A percentile compares a stretch with the other conserved stretches of the same genome.
phyloP scores from a whole-genome alignment of 2,888 invertebrate species.

The Sarcophaga carnaria region DNA sequence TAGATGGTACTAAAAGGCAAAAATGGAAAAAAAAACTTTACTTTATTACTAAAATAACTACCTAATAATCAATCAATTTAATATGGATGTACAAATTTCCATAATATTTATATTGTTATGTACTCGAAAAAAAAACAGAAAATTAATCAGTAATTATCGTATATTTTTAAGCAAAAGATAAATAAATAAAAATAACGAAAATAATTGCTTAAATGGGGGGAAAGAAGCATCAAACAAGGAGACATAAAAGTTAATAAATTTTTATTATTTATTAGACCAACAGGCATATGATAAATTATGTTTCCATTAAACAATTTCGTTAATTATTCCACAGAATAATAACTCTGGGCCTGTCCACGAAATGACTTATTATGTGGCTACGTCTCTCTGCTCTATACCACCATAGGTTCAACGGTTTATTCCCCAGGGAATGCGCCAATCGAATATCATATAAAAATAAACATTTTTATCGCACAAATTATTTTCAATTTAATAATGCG shows the following conservation, averaged over 20 bases:
- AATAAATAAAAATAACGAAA: no score
- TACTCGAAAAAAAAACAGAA: not conserved
- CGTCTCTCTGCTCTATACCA: no score
- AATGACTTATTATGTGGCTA: not conserved
- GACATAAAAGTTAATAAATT: not conserved
- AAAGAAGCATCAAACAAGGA: not conserved
- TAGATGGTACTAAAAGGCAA: no score
- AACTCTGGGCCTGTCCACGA: not conserved
- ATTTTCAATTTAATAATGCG: no score
- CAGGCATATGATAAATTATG: conserved; percentile 14
- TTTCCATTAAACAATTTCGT: not conserved
- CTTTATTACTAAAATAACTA: no score
- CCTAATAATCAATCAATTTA: no score
- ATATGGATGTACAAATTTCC: no score
- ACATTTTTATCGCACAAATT: no score
- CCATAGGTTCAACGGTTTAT: no score
- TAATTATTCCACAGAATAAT: not conserved
- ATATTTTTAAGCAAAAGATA: not conserved
- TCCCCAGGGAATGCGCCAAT: not conserved
- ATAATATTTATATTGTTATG: not conserved
- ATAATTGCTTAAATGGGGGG: no score
- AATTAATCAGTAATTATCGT: not conserved
- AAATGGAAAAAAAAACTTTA: no score
- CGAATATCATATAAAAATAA: not conserved
- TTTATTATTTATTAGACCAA: not conserved